Conservation (phyloP, 2,888 invertebrate species). For the Arge pagana region DNA sequence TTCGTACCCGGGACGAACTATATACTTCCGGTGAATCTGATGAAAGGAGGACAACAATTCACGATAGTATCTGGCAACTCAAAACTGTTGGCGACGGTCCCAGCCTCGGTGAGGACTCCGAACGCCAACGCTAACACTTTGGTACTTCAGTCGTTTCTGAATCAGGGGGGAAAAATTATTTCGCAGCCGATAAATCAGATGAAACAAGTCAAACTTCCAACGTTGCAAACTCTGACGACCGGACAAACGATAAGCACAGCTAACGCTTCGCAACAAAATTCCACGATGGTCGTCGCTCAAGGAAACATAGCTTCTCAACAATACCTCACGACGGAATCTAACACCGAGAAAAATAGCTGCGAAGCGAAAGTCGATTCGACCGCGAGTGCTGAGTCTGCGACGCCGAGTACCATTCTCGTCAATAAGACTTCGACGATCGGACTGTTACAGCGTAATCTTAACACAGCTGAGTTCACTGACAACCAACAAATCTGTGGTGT, state of each 20-base stretch:
- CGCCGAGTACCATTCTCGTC: conserved; percentile 25
- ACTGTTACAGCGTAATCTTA: conserved; percentile 45
- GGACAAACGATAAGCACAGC: conserved; percentile 34
- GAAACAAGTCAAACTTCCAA: conserved; percentile 51
- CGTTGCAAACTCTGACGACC: conserved; percentile 44
- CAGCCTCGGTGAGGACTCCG: conserved; percentile 43
- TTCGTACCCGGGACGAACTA: conserved; percentile 73
- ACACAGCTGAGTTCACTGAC: conserved; percentile 40
- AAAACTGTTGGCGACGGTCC: conserved; percentile 58
- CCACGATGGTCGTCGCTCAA: conserved; percentile 12
- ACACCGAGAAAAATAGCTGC: conserved; percentile 5
- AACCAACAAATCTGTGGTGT: conserved; percentile 52
- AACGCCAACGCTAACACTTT: conserved; percentile 63
- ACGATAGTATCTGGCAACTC: conserved; percentile 75
- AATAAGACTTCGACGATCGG: conserved; percentile 38
- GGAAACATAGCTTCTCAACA: conserved; percentile 25
- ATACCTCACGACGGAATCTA: conserved; percentile 20
- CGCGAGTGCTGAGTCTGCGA: conserved; percentile 14
- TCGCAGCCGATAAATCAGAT: conserved; percentile 43
- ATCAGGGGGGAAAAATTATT: conserved; percentile 63
- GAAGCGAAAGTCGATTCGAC: conserved; percentile 32
- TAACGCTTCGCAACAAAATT: conserved; percentile 36
- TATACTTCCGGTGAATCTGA: conserved; percentile 72
- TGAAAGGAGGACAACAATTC: conserved; percentile 74
- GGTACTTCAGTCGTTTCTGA: conserved; percentile 70